Percentiles rank a stretch among this genome's conserved stretches.
phyloP scores from a whole-genome alignment of 2,888 invertebrate species.

The Microchrysa polita region DNA sequence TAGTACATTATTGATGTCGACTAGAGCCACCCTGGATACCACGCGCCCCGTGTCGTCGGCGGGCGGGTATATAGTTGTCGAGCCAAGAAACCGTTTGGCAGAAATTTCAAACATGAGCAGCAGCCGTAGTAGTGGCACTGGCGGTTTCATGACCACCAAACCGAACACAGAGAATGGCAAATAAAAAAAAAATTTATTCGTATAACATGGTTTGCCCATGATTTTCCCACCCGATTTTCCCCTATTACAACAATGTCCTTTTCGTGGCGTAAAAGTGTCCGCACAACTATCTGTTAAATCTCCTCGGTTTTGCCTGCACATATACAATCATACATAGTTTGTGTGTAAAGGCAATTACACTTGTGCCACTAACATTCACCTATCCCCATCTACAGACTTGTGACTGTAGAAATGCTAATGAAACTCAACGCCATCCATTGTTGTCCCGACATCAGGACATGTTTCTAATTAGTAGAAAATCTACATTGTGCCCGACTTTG shows the following conservation, averaged over 20 bases:
- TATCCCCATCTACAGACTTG: slow-evolving; percentile 18
- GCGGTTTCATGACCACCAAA: too few relatives aligned
- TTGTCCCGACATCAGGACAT: slow-evolving; percentile 36
- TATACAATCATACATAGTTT: too few relatives aligned
- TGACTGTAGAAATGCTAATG: slow-evolving; percentile 25
- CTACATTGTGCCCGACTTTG: slow-evolving; percentile 39
- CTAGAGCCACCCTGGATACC: too few relatives aligned
- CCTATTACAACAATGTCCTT: slow-evolving; percentile 16
- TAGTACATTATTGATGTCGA: too few relatives aligned
- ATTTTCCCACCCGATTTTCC: slow-evolving; percentile 23
- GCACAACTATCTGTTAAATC: slow-evolving; percentile 34
- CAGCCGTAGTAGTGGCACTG: too few relatives aligned
- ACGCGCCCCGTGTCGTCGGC: too few relatives aligned
- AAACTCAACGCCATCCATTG: slow-evolving; percentile 37
- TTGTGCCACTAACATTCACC: slow-evolving; percentile 36
- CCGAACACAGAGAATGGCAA: too few relatives aligned
- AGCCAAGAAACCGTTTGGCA: too few relatives aligned
- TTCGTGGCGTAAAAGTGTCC: slow-evolving; percentile 30
- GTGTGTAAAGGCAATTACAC: slow-evolving; percentile 39
- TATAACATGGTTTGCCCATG: neutral
- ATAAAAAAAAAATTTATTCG: too few relatives aligned
- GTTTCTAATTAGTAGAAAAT: slow-evolving; percentile 43
- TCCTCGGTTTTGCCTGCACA: slow-evolving; percentile 20
- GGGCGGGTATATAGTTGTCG: too few relatives aligned
- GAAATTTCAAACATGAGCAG: too few relatives aligned